Evolutionary conservation across 1,140 invertebrate genomes (phyloP), one percentile per base, ranked within the genome.

Genomic region (Dermatophagoides farinae): DNA sequence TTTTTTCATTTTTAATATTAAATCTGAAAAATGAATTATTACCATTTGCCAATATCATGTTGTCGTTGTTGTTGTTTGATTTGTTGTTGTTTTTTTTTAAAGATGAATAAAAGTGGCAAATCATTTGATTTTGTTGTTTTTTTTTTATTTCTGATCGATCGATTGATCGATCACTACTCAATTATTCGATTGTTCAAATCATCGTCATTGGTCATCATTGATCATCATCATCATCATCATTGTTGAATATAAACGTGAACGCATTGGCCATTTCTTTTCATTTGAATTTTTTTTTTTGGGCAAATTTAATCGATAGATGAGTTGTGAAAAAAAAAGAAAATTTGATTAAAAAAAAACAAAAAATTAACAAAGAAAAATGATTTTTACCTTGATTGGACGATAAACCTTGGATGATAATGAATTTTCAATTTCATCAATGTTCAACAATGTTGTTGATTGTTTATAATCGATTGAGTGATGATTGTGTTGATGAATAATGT

Each of bases 191-290:
- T 8, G 31, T 31, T 31, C 31, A 31, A 31, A 31, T 8, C 8
- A 31, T 31, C 31, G 43, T 43, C 41, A 11, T 10, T 43, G 41
- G 10, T 43, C 41, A 43, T 43, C 41, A 41, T 41, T 41, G 40
- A 10, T 41, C 9, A 10, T 41, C 40, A n/a, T n/a, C n/a, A 31
- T 31, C 31, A 31, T 31, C 31, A 31, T 31, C 31, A 31, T 31
- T 31, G 31, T 31, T 46, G 44, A 60, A 52, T 64, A 67, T 14
- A 66, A 38, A 41, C 65, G 57, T 38, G 65, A 66, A 16, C 65
- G 51, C 64, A 66, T 66, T 0, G 65, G 65, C 65, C 65, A 66
- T 61, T 66, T 66, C 65, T 66, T 20, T n/a, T n/a, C n/a, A n/a
- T n/a, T n/a, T n/a, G n/a, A n/a, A n/a, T n/a, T n/a, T n/a, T 31